phyloP scores from a whole-genome alignment of 2,113 vertebrate species.

The Erythrolamprus reginae region DNA sequence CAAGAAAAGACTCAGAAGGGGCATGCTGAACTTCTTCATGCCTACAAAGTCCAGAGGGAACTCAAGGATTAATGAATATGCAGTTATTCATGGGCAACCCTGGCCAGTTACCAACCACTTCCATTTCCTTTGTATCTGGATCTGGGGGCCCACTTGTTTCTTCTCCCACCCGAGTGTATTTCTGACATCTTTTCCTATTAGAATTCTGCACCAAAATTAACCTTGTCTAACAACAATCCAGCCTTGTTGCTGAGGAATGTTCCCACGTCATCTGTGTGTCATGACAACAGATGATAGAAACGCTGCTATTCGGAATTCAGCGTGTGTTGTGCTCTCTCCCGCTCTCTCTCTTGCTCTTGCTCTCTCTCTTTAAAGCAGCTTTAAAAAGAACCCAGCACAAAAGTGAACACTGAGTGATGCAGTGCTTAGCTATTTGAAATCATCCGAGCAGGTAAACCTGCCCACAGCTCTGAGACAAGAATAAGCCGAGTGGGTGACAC shows the following conservation, averaged over 20 bases:
- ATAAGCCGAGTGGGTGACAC: conserved; percentile 50
- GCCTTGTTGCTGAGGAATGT: conserved; percentile 59
- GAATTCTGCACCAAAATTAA: conserved; percentile 72
- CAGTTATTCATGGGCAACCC: conserved; percentile 54
- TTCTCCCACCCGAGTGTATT: conserved; percentile 52
- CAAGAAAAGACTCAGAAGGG: neutral
- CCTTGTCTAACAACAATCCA: conserved; percentile 67
- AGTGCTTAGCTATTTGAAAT: conserved; percentile 29
- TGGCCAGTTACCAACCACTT: conserved; percentile 56
- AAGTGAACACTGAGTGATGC: conserved; percentile 55
- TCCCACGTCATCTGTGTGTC: conserved; percentile 73
- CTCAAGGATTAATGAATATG: conserved; percentile 42
- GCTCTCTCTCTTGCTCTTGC: conserved; percentile 15
- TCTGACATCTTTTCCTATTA: conserved; percentile 67
- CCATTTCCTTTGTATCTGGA: conserved; percentile 55
- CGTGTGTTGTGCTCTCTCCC: conserved; percentile 37
- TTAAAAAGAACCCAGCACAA: conserved; percentile 62
- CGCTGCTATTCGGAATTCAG: conserved; percentile 64
- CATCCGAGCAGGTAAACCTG: conserved; percentile 43
- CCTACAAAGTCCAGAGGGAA: conserved; percentile 20
- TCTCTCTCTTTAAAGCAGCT: conserved; percentile 44
- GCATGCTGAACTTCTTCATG: conserved; percentile 10
- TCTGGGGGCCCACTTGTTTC: conserved; percentile 47
- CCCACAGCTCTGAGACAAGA: conserved; percentile 53
- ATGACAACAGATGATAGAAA: conserved; percentile 74